phyloP scores from a whole-genome alignment of 2,113 vertebrate genomes.

The Blennius ocellaris region DNA sequence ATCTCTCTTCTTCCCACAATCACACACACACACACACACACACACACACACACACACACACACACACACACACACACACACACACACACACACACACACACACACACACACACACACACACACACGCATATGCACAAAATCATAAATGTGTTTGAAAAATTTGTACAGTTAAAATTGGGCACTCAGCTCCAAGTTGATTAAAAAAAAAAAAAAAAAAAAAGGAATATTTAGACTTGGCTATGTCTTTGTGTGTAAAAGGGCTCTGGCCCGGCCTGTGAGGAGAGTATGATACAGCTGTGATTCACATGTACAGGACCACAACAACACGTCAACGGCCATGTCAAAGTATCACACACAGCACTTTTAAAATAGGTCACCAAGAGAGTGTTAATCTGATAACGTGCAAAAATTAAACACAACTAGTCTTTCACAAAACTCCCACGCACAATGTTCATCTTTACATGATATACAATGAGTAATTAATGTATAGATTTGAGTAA shows the following conservation, averaged over 20 bases:
- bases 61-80: constrained; percentile 27
- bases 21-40: constrained; percentile 31
- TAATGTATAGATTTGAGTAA: constrained; percentile 73
- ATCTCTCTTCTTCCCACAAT: constrained; percentile 5
- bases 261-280: constrained; percentile 61
- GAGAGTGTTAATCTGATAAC: constrained; percentile 64
- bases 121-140: constrained; percentile 30
- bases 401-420: constrained; percentile 75
- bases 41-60: constrained; percentile 34
- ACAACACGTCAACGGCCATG: constrained; percentile 71
- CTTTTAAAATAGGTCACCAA: constrained; percentile 71
- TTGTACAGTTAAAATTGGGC: constrained; percentile 38
- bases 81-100: constrained; percentile 31
- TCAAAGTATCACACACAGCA: constrained; percentile 72
- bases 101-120: constrained; percentile 32
- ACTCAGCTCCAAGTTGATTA: constrained; percentile 31
- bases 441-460: constrained; percentile 75
- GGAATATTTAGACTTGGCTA: constrained; percentile 24
- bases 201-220: constrained; percentile 35
- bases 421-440: constrained; percentile 69
- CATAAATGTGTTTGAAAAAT: constrained; percentile 33
- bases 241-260: constrained; percentile 23
- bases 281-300: constrained; percentile 66
- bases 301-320: constrained; percentile 72
- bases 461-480: constrained; percentile 76